Conservation (phyloP, 2,888 invertebrate species). For the Strigamia maritima region DNA sequence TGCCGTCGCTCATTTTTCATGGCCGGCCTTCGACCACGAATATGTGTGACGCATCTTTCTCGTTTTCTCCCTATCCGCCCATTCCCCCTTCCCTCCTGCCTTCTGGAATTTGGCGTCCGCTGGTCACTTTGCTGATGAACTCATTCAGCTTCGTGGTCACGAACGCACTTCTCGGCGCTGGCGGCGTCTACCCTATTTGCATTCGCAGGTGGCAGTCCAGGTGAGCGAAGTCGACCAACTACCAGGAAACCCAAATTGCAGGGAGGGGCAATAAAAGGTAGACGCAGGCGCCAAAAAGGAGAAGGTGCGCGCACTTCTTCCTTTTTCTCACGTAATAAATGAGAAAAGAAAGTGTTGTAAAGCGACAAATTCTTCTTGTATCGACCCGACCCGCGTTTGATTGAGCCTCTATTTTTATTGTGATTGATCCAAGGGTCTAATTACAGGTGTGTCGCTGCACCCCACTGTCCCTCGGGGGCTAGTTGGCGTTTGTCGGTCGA, state of each 20-base stretch:
- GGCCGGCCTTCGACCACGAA: constrained; percentile 33
- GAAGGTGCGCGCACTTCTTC: background rate
- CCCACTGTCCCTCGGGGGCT: constrained; percentile 18
- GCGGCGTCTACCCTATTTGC: constrained; percentile 27
- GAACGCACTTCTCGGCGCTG: constrained; percentile 29
- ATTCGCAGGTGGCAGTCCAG: constrained; percentile 32
- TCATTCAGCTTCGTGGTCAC: constrained; percentile 31
- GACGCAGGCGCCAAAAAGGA: constrained; percentile 20
- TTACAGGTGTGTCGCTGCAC: constrained; percentile 25
- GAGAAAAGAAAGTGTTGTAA: background rate
- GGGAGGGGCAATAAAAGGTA: constrained; percentile 32
- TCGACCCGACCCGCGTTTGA: background rate
- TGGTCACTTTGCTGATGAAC: constrained; percentile 32
- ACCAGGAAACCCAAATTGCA: constrained; percentile 26
- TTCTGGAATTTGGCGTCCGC: constrained; percentile 10
- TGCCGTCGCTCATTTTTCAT: constrained; percentile 19
- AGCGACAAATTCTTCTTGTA: constrained; percentile 17
- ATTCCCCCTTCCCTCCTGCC: background rate
- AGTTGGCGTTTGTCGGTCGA: constrained; percentile 12
- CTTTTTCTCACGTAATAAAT: constrained; percentile 13
- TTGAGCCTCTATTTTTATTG: constrained; percentile 1
- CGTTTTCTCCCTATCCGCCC: background rate
- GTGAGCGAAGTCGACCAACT: constrained; percentile 30
- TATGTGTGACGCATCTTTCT: constrained; percentile 32
- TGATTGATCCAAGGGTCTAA: constrained; percentile 17